Conservation (phyloP, 2,113 vertebrate genomes). For the Apteryx owenii region DNA sequence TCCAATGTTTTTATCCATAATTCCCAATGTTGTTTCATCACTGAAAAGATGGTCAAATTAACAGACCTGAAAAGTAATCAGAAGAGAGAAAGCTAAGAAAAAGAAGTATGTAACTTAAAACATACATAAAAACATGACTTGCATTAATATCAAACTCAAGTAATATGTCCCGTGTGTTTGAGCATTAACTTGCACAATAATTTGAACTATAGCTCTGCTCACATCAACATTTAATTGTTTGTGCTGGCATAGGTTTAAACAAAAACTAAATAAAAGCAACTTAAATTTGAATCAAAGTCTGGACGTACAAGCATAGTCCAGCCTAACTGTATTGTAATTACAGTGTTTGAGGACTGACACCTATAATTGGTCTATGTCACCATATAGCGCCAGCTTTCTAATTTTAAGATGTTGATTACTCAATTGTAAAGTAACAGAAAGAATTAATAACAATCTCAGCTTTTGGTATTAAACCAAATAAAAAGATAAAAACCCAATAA, state of each 20-base stretch:
- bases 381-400: background rate
- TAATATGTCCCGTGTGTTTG: background rate
- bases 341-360: background rate
- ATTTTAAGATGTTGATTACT: background rate
- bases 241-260: background rate
- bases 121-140: background rate
- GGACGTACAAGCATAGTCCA: background rate
- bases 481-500: background rate
- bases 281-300: background rate
- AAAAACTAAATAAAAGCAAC: background rate
- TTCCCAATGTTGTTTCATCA: conserved; percentile 89
- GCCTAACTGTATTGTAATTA: background rate
- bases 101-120: background rate
- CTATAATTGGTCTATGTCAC: background rate
- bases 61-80: conserved; percentile 69
- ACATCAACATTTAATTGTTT: background rate
- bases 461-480: background rate
- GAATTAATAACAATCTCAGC: background rate
- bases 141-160: background rate
- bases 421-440: background rate
- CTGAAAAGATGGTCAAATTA: conserved; percentile 77
- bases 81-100: conserved; percentile 22
- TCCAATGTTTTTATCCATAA: conserved; percentile 97
- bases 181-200: background rate
- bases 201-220: background rate